Evolutionary conservation across 2,797 vertebrate genomes (phyloP).

Genomic region (Eurystomus glaucurus): DNA sequence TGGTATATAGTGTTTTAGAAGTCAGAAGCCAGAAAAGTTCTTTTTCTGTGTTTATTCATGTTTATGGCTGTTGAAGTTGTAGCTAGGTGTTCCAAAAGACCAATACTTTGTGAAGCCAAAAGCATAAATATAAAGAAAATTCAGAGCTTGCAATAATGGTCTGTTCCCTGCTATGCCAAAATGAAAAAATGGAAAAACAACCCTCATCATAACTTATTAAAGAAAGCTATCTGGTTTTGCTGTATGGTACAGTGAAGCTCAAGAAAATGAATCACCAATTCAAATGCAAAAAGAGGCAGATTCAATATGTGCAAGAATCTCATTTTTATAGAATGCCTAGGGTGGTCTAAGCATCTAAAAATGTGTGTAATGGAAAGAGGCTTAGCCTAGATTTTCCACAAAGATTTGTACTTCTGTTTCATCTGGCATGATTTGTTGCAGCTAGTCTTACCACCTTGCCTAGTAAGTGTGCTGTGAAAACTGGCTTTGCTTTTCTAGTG

Average conservation of each 20-base stretch:
- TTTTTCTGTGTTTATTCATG: not conserved
- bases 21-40: not conserved
- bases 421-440: constrained; percentile 31
- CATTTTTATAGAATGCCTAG: not conserved
- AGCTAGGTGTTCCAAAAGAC: not conserved
- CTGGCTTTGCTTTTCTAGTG: not conserved
- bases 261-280: constrained; percentile 1
- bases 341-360: constrained; percentile 47
- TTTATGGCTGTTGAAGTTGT: not conserved
- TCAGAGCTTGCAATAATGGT: not conserved
- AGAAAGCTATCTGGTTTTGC: not conserved
- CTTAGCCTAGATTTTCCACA: constrained; percentile 26
- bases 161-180: not conserved
- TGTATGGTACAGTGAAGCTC: not conserved
- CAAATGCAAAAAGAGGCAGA: not conserved
- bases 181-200: not conserved
- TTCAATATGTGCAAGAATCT: constrained; percentile 11
- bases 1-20: not conserved
- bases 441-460: not conserved
- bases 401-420: constrained; percentile 7
- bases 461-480: not conserved
- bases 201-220: not conserved
- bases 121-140: not conserved
- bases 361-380: constrained; percentile 20
- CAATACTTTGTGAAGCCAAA: not conserved